Percentiles rank a stretch among this genome's conserved stretches.
phyloP scores from a whole-genome alignment of 2,797 vertebrate species.

The Enteromius fasciolatus region DNA sequence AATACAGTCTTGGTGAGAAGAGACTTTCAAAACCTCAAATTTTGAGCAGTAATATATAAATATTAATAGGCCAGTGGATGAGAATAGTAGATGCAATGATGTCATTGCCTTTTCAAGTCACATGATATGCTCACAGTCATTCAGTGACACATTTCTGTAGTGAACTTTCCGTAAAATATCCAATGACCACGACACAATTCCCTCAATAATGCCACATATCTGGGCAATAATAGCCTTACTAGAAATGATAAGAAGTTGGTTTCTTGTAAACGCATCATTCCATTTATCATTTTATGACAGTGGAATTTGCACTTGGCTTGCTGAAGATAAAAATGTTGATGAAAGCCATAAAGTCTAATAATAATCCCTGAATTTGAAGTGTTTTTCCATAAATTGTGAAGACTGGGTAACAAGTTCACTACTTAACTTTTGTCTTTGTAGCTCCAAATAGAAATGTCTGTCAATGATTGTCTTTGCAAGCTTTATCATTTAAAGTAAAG shows the following conservation, averaged over 20 bases:
- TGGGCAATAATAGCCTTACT: constrained; percentile 8
- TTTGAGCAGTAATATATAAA: neutral
- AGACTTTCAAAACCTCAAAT: neutral
- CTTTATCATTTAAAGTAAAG: neutral
- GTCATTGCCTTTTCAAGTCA: neutral
- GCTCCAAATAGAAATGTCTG: neutral
- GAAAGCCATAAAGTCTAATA: constrained; percentile 14
- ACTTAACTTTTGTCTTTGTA: neutral
- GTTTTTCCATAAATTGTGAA: neutral
- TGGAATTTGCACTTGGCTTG: constrained; percentile 6
- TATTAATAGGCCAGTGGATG: neutral
- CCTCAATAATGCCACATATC: constrained; percentile 3
- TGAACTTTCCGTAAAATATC: neutral
- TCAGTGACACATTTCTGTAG: neutral
- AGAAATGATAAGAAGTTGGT: neutral
- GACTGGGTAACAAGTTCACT: neutral
- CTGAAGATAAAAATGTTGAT: constrained; percentile 30
- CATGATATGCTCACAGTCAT: neutral
- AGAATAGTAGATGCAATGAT: neutral
- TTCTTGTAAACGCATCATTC: constrained; percentile 25
- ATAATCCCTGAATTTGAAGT: neutral
- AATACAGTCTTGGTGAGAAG: neutral
- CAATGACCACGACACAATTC: neutral
- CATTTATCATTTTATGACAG: constrained; percentile 30
- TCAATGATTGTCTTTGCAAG: neutral